Evolutionary conservation across 2,797 vertebrate genomes (phyloP).

Genomic region (Columba guinea): DNA sequence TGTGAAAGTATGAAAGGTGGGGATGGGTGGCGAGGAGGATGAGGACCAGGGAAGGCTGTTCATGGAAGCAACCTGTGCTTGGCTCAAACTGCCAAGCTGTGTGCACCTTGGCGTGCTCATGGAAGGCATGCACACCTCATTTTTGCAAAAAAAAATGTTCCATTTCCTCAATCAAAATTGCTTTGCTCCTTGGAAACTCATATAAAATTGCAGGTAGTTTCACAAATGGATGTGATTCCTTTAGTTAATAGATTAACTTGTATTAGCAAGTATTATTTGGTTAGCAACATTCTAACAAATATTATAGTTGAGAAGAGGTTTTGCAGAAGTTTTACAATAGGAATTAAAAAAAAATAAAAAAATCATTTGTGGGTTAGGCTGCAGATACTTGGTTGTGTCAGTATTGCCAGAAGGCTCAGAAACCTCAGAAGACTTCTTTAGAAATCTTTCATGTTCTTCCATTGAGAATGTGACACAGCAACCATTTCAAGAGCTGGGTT

Average conservation of each 20-base stretch:
- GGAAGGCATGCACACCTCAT: accelerated
- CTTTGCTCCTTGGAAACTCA: neutral
- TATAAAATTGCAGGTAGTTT: neutral
- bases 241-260: neutral
- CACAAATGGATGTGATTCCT: neutral
- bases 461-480: conserved; percentile 7
- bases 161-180: neutral
- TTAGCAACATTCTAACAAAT: too few relatives aligned
- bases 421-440: neutral
- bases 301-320: neutral
- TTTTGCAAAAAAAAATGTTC: neutral
- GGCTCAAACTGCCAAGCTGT: neutral
- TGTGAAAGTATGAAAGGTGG: neutral
- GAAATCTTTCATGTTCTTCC: neutral
- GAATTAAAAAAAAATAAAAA: neutral
- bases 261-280: neutral
- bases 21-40: too few relatives aligned
- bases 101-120: accelerated
- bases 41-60: neutral
- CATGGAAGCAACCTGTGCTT: neutral
- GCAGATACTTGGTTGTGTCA: neutral
- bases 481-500: neutral
- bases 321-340: neutral
- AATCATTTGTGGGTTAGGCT: neutral
- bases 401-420: neutral